Percentiles rank a stretch among this genome's conserved stretches.
These are phyloP conservation scores for Neoniphon sammara DNA, from an alignment of 2,797 vertebrate genomes.

Conservation along the genomic window DNA sequence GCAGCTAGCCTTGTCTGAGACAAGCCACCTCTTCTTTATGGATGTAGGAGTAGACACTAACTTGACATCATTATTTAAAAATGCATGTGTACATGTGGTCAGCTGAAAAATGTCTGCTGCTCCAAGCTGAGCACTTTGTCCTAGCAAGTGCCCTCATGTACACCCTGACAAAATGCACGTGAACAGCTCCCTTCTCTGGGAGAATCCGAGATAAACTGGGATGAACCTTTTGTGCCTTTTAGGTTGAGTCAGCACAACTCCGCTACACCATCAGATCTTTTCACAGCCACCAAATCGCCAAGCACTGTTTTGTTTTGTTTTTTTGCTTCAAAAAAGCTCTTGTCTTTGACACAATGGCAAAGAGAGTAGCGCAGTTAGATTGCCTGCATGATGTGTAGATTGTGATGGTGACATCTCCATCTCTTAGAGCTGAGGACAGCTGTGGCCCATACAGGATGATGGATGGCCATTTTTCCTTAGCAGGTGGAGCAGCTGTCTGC, in stretches of 20 bases:
- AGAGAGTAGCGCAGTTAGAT: slow-evolving; percentile 40
- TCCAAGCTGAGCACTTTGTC: slow-evolving; percentile 58
- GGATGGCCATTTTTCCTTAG: slow-evolving; percentile 54
- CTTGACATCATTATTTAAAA: slow-evolving; percentile 64
- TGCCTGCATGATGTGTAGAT: slow-evolving; percentile 59
- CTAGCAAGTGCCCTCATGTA: slow-evolving; percentile 40
- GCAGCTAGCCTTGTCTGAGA: slow-evolving; percentile 21
- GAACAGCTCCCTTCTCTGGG: background rate
- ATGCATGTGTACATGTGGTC: slow-evolving; percentile 50
- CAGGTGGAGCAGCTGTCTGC: slow-evolving; percentile 67
- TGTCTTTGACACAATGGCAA: slow-evolving; percentile 71
- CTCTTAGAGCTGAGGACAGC: slow-evolving; percentile 66
- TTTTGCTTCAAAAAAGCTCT: slow-evolving; percentile 56
- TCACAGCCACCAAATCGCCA: slow-evolving; percentile 65
- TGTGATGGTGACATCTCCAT: slow-evolving; percentile 72
- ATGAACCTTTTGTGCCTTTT: slow-evolving; percentile 71
- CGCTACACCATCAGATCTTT: slow-evolving; percentile 66
- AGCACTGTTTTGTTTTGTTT: slow-evolving; percentile 48
- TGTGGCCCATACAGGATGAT: slow-evolving; percentile 65
- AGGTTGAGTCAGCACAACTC: slow-evolving; percentile 69
- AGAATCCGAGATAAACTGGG: slow-evolving; percentile 64
- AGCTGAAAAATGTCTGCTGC: slow-evolving; percentile 48
- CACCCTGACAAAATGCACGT: slow-evolving; percentile 25
- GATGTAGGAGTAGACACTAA: slow-evolving; percentile 30
- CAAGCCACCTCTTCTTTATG: slow-evolving; percentile 16